Conservation (phyloP, 2,888 invertebrate genomes). For the Nemapogon koenigi region DNA sequence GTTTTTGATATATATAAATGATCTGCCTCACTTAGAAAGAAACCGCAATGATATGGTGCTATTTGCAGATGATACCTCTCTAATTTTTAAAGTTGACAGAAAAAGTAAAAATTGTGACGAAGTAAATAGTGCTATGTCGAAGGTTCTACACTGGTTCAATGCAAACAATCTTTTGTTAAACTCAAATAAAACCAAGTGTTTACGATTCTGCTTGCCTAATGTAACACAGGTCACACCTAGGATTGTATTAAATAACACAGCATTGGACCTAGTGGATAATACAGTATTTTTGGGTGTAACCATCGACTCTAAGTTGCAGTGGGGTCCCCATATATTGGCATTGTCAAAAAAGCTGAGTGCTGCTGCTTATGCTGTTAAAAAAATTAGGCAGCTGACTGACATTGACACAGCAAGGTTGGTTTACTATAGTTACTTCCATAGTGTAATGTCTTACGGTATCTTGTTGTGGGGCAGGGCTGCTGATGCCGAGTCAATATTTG, state of each 20-base stretch:
- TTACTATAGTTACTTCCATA: slow-evolving; percentile 15
- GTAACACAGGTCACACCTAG: slow-evolving; percentile 3
- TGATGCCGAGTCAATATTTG: slow-evolving; percentile 14
- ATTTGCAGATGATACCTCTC: slow-evolving; percentile 2
- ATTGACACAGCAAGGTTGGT: slow-evolving; percentile 9
- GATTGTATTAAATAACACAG: slow-evolving; percentile 5
- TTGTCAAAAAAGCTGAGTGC: slow-evolving; percentile 13
- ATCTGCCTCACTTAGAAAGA: background rate
- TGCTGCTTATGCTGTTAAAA: slow-evolving; percentile 14
- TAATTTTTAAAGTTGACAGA: background rate
- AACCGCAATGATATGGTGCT: slow-evolving; percentile 2
- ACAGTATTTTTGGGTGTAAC: slow-evolving; percentile 12
- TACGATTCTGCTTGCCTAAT: slow-evolving; percentile 12
- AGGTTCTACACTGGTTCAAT: slow-evolving; percentile 8
- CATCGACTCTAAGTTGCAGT: slow-evolving; percentile 11
- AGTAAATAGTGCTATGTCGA: no score
- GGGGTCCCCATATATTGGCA: slow-evolving; percentile 11
- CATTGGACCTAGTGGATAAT: slow-evolving; percentile 5
- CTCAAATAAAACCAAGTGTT: slow-evolving; percentile 14
- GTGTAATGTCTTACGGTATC: slow-evolving; percentile 16
- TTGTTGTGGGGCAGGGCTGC: slow-evolving; percentile 16
- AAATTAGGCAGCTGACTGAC: slow-evolving; percentile 11
- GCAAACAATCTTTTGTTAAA: slow-evolving; percentile 14
- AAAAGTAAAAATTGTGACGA: no score
- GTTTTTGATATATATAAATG: slow-evolving; percentile 2